Evolutionary conservation across 2,113 vertebrate genomes (phyloP).

Genomic region (Tragelaphus strepsiceros): DNA sequence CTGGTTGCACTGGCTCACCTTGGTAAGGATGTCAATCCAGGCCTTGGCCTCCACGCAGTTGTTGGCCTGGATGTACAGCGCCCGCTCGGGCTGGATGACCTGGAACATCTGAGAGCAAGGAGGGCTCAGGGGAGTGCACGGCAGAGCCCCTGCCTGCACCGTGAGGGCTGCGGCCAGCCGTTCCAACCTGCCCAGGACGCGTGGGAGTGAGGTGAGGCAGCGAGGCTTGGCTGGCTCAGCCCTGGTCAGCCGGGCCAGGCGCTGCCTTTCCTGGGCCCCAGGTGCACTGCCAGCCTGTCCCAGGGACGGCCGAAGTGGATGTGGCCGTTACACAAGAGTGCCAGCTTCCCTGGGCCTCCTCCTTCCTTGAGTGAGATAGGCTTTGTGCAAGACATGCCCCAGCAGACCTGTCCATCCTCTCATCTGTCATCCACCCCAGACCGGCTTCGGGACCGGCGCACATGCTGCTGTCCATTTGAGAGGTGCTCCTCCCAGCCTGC

Average conservation of each 20-base stretch:
- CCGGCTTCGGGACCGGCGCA: neutral
- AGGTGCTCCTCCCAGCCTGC: too few species aligned
- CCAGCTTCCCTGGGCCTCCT: neutral
- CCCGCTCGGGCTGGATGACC: slow-evolving; percentile 96
- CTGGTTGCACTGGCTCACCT: slow-evolving; percentile 98
- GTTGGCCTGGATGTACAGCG: slow-evolving; percentile 98
- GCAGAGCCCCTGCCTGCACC: neutral
- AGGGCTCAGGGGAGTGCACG: accelerated
- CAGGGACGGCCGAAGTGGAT: neutral
- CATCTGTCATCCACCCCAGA: neutral
- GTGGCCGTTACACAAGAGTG: accelerated
- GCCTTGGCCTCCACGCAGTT: slow-evolving; percentile 98
- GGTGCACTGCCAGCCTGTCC: neutral
- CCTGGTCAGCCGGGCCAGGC: neutral
- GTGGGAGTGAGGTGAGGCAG: accelerated
- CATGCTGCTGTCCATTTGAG: accelerated
- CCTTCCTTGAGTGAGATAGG: neutral
- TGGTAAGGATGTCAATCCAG: slow-evolving; percentile 98
- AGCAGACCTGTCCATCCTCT: neutral
- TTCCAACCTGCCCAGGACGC: neutral
- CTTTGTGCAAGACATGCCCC: neutral
- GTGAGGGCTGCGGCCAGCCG: accelerated
- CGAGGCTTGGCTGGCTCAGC: too few species aligned
- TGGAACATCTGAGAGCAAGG: slow-evolving; percentile 92
- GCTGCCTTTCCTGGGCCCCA: neutral